Evolutionary conservation across 2,888 invertebrate genomes (phyloP), one percentile per base, ranked within the genome.

Genomic region (Ormyrus nitidulus): DNA sequence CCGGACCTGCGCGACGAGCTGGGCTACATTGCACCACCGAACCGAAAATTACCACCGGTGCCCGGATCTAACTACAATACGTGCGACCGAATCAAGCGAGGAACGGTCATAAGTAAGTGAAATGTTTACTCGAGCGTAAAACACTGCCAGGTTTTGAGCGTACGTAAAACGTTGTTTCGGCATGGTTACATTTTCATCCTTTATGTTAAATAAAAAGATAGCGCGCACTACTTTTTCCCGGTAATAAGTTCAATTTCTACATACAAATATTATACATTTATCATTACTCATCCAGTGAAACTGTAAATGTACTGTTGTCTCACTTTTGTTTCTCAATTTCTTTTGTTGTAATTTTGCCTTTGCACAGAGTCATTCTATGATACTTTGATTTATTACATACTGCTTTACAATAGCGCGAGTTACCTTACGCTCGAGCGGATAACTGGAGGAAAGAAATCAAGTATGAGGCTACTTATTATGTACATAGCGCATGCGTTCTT

Each of bases 21-120:
- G 53, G 97, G 97, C 76, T 97, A 97, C 92, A 97, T 97, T 91
- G 97, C 97, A 0, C 97, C 97, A 44, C 97, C 97, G 75, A 97
- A 97, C 91, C 93, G 97, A 86, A 97, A 97, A 91, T 93, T 97
- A 79, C 97, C 97, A 0, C 97, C 97, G 44, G 97, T 97, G 7
- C 97, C 97, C 75, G 97, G 97, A 85, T 96, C 96, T 76, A 97
- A 97, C 92, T 97, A 97, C 92, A 97, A 97, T 91, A 97, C 97
- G 51, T 97, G 97, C 91, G 97, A 97, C 92, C 93, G 97, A 88
- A 96, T 97, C 92, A 97, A 97, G 93, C 94, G 97, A 92, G 97
- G 97, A 94, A 96, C 95, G 91, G 95, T 95, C 87, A 95, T 96
- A 94, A 96, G 96, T 96, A 94, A 96, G 96, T 82, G 9, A 7